Conservation (phyloP, 2,888 invertebrate genomes). For the Coleophora deauratella region DNA sequence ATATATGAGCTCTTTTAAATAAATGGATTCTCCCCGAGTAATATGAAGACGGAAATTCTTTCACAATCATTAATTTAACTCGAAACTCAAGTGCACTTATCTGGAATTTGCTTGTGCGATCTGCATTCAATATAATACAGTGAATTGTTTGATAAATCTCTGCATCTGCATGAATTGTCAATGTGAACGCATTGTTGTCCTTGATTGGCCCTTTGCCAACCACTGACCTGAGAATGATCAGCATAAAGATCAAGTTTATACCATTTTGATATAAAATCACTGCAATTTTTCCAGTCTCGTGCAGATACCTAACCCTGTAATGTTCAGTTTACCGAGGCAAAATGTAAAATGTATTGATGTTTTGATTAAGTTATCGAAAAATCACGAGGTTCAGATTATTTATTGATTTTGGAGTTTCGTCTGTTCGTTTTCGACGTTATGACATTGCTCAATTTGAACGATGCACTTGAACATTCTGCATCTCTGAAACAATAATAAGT, state of each 20-base stretch:
- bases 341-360: constrained; percentile 9
- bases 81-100: neutral
- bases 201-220: constrained; percentile 18
- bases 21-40: neutral
- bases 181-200: constrained; percentile 10
- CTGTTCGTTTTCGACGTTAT: constrained; percentile 3
- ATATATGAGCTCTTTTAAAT: neutral
- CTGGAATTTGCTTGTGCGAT: neutral
- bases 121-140: neutral
- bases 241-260: constrained; percentile 3
- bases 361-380: constrained; percentile 3
- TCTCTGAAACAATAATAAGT: neutral
- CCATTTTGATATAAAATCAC: neutral
- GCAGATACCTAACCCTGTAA: constrained; percentile 25
- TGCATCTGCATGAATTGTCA: neutral
- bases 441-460: neutral
- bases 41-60: neutral
- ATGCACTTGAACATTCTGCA: constrained; percentile 5
- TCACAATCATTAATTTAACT: neutral
- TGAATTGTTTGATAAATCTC: constrained; percentile 2
- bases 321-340: constrained; percentile 22
- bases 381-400: constrained; percentile 3
- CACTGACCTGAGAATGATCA: constrained; percentile 22
- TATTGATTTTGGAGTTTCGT: too few relatives aligned
- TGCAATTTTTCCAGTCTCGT: constrained; percentile 7